Conservation (phyloP, 2,888 invertebrate species). For the Tenthredo mesomela region DNA sequence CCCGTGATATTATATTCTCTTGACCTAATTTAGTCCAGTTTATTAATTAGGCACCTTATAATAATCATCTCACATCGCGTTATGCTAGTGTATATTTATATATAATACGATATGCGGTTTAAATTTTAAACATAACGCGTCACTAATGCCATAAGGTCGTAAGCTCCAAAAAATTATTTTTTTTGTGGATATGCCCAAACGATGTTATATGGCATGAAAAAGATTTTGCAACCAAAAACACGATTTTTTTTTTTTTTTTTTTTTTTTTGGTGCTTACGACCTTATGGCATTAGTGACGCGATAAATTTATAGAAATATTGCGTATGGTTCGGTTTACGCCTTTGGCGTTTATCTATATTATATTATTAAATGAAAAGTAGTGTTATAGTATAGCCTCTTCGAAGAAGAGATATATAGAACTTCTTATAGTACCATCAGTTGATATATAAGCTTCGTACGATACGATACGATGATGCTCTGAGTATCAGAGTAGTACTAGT, state of each 20-base stretch:
- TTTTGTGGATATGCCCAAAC: too few species aligned
- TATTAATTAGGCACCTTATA: not conserved
- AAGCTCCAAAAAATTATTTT: too few species aligned
- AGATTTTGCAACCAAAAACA: too few species aligned
- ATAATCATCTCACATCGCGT: not conserved
- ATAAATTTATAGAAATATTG: too few species aligned
- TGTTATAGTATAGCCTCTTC: not conserved
- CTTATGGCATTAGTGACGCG: too few species aligned
- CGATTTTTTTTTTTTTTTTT: too few species aligned
- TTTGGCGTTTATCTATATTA: not conserved
- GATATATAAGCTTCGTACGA: not conserved
- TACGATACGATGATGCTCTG: not conserved
- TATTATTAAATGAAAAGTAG: not conserved
- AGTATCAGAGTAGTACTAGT: not conserved
- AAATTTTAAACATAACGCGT: too few species aligned
- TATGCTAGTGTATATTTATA: too few species aligned
- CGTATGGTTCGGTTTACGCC: not conserved
- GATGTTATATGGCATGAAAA: too few species aligned
- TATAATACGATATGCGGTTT: too few species aligned
- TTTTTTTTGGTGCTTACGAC: too few species aligned
- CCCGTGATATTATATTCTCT: not conserved
- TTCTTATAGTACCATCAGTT: not conserved
- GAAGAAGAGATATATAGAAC: slow-evolving; percentile 17
- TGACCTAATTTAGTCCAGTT: not conserved
- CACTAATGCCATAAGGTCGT: too few species aligned